Base-by-base conservation (phyloP, 1,140 invertebrate genomes). In the Apis dorsata region DNA sequence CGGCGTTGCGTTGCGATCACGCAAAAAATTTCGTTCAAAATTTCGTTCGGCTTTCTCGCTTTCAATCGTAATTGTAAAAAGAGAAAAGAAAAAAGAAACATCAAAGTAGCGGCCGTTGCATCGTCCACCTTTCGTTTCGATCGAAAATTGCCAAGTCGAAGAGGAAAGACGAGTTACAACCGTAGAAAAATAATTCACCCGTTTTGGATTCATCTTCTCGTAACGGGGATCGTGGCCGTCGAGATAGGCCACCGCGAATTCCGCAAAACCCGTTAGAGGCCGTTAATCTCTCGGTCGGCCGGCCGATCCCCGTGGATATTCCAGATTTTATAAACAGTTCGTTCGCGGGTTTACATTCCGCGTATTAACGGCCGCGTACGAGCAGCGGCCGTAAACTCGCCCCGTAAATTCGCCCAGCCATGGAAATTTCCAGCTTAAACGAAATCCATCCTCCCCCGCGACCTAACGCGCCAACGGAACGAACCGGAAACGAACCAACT, bases 281-380 rank as follows among this genome's bases (percentile, higher is more conserved):
- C 49, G 28, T 63, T 65, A 65, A 69, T 79, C 53, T 53, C 13
- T 19, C 2, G 7, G 9, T 1, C 10, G n/a, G 65, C 77, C 28
- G 34, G 21, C 44, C 60, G 49, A 65, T 72, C 8, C 44, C 55
- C 49, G 24, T 49, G 21, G 55, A 77, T 76, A 44, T 60, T 69
- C 73, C 63, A 69, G 63, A 76, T 82, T 76, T 82, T 68, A 60
- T 68, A 59, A 82, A 77, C 73, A 82, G 63, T 82, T 76, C 80
- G 69, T 69, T 68, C 63, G 59, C 59, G 60, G 21, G 28, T 28
- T 66, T 74, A 55, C 57, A 34, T 51, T 34, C 44, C 71, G 60
- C 60, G 71, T 59, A 49, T 82, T 77, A 77, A 68, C 66, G 76
- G 34, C 24, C 8, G 28, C 11, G 21, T 10, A 8, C 44, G 49